Conservation (phyloP, 2,888 invertebrate species). For the Tiliacea aurago region DNA sequence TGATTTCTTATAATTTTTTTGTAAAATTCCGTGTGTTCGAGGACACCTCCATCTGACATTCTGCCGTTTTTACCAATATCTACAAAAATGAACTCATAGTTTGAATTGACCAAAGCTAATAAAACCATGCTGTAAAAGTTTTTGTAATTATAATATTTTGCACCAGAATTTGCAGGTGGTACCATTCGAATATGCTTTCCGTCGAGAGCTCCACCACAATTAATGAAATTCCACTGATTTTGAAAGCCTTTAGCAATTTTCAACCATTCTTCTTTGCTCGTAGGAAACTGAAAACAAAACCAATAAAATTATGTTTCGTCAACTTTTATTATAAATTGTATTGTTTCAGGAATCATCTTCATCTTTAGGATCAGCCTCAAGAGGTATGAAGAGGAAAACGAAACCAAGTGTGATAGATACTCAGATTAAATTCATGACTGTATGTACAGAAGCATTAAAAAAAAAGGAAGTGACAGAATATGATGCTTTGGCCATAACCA, state of each 20-base stretch:
- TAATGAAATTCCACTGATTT: conserved; percentile 52
- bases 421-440: conserved; percentile 38
- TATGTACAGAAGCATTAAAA: conserved; percentile 31
- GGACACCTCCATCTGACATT: conserved; percentile 56
- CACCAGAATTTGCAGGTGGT: conserved; percentile 50
- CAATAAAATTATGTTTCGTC: conserved; percentile 13
- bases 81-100: conserved; percentile 49
- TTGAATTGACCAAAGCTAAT: conserved; percentile 53
- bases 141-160: conserved; percentile 63
- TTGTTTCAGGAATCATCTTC: conserved; percentile 36
- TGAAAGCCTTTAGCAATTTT: conserved; percentile 28
- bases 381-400: conserved; percentile 25
- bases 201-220: conserved; percentile 56
- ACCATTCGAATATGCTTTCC: conserved; percentile 50
- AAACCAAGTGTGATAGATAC: conserved; percentile 37
- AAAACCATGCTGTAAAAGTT: conserved; percentile 41
- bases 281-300: not conserved
- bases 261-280: conserved; percentile 41
- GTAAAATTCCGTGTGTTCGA: conserved; percentile 47
- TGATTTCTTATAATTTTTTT: conserved; percentile 32
- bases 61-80: conserved; percentile 57
- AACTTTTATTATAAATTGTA: conserved; percentile 21
- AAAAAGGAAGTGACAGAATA: conserved; percentile 34
- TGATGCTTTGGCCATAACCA: conserved; percentile 27
- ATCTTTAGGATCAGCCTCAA: conserved; percentile 19